A percentile compares a stretch with the other conserved stretches of the same genome.
Conservation (phyloP, 1,140 invertebrate genomes). For the Phocides pigmalion region DNA sequence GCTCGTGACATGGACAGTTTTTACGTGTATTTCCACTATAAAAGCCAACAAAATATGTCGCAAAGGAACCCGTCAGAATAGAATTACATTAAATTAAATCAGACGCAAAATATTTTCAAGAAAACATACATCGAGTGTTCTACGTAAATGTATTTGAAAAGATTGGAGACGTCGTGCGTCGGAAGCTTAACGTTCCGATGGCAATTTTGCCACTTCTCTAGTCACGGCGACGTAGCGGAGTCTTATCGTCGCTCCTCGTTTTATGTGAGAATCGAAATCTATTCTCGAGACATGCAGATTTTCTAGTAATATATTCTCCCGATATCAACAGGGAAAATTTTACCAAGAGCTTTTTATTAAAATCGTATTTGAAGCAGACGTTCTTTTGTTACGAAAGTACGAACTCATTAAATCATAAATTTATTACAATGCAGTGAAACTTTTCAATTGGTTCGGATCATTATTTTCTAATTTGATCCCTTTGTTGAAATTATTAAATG, state of each 20-base stretch:
- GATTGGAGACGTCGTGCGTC: constrained; percentile 7
- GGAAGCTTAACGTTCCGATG: constrained; percentile 28
- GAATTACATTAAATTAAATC: no score
- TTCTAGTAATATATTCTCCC: constrained; percentile 27
- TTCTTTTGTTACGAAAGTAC: constrained; percentile 6
- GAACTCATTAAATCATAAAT: no score
- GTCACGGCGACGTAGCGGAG: constrained; percentile 28
- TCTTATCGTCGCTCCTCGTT: constrained; percentile 28
- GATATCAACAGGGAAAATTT: constrained; percentile 21
- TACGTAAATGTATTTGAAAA: constrained; percentile 14
- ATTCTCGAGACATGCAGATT: constrained; percentile 32
- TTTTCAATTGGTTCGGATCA: constrained; percentile 44
- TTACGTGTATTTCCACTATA: no score
- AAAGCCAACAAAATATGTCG: no score
- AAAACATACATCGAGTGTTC: background rate
- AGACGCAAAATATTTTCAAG: constrained; percentile 5
- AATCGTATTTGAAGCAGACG: constrained; percentile 1
- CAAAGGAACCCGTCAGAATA: no score
- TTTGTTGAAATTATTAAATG: constrained; percentile 33
- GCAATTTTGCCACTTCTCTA: constrained; percentile 29
- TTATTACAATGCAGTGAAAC: background rate
- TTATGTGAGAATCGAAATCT: constrained; percentile 31
- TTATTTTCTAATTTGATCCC: constrained; percentile 48
- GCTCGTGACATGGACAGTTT: no score
- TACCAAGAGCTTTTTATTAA: constrained; percentile 23